Conservation (phyloP, 2,797 vertebrate species). For the Alcedo atthis region DNA sequence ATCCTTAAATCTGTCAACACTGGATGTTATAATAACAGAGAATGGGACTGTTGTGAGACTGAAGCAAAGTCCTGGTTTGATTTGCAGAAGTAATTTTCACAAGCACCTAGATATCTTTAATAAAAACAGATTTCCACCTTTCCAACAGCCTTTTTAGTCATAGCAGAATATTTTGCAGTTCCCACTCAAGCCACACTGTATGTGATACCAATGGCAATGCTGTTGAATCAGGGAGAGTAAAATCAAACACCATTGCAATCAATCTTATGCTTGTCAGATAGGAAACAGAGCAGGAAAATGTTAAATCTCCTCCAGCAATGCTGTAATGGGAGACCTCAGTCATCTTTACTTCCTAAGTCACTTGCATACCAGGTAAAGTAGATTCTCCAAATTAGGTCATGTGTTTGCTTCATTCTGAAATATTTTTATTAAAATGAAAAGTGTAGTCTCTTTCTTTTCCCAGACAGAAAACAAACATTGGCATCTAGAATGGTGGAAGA, state of each 20-base stretch:
- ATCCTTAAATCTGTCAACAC: background rate
- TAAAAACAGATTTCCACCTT: constrained; percentile 23
- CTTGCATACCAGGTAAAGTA: background rate
- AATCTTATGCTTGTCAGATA: background rate
- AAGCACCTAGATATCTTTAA: background rate
- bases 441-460: constrained; percentile 30
- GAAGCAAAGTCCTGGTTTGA: background rate
- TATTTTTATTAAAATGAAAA: constrained; percentile 53
- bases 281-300: constrained; percentile 16
- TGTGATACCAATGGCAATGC: background rate
- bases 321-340: background rate
- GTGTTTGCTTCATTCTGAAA: constrained; percentile 14
- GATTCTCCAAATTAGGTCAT: constrained; percentile 22
- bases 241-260: background rate
- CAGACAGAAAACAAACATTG: constrained; percentile 52
- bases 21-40: background rate
- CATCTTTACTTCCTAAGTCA: background rate
- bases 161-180: constrained; percentile 5
- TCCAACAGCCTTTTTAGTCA: background rate
- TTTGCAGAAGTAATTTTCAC: background rate
- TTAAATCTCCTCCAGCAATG: background rate
- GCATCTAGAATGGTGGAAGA: constrained; percentile 32
- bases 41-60: background rate
- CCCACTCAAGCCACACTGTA: background rate
- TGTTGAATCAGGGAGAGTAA: background rate